phyloP scores from a whole-genome alignment of 2,888 invertebrate species.

The Hyppa rectilinea region DNA sequence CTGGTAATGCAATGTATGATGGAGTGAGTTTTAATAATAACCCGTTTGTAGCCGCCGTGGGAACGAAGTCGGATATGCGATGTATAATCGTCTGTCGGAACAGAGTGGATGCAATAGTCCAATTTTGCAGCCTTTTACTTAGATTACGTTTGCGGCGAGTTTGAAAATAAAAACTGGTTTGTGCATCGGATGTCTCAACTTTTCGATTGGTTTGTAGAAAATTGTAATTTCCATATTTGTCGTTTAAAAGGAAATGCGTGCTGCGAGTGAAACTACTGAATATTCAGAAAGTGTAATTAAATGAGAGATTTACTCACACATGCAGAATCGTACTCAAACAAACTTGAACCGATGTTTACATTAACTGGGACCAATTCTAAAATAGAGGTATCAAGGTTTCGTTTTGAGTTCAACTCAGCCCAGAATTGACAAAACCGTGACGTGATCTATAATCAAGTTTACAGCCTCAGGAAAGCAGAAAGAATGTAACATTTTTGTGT shows the following conservation, averaged over 20 bases:
- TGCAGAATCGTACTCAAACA: slow-evolving; percentile 37
- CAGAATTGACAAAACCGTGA: slow-evolving; percentile 61
- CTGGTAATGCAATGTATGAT: slow-evolving; percentile 71
- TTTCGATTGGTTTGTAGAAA: slow-evolving; percentile 62
- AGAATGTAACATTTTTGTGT: slow-evolving; percentile 63
- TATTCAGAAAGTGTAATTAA: slow-evolving; percentile 57
- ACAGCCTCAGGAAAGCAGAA: slow-evolving; percentile 63
- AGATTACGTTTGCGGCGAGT: slow-evolving; percentile 84
- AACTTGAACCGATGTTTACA: slow-evolving; percentile 27
- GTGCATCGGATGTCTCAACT: slow-evolving; percentile 72
- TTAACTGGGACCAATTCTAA: slow-evolving; percentile 21
- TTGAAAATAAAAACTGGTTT: slow-evolving; percentile 80
- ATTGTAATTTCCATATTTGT: slow-evolving; percentile 43
- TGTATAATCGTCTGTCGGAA: slow-evolving; percentile 89
- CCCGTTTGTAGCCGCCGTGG: slow-evolving; percentile 89
- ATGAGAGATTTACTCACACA: slow-evolving; percentile 50
- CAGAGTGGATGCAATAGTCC: slow-evolving; percentile 89
- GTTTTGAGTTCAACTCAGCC: slow-evolving; percentile 32
- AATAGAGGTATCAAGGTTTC: slow-evolving; percentile 22
- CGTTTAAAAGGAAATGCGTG: slow-evolving; percentile 45
- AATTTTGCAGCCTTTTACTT: slow-evolving; percentile 91
- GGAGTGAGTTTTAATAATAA: slow-evolving; percentile 89
- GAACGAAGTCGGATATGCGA: slow-evolving; percentile 90
- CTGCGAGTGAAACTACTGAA: slow-evolving; percentile 44
- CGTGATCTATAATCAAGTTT: slow-evolving; percentile 61